Base-by-base conservation (phyloP, 2,888 invertebrate genomes). In the Lysandra coridon region DNA sequence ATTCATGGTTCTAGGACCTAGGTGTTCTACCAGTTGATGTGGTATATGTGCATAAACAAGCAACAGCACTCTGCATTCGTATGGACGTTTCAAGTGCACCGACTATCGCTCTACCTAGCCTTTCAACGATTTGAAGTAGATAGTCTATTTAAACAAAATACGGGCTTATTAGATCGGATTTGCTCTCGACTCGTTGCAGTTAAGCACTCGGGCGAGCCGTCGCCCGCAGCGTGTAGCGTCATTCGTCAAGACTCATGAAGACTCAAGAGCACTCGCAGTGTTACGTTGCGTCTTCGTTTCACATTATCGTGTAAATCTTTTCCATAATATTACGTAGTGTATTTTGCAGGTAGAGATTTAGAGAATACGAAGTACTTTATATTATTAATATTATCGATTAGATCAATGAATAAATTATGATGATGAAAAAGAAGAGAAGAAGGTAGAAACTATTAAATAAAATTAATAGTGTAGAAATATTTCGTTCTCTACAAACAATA, bases 11-110 rank as follows among this genome's bases (percentile, higher is more conserved):
- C 53, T 44, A 10, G 14, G 14, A 14, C 6, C 53, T 64, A 23
- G 64, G 30, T 30, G 33, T 12, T 69, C 33, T 69, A 10, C 23
- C 10, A 64, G 62, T 64, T 64, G 62, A 64, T 64, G 23, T 64
- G 62, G n/a, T 37, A 2, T 37, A 5, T 44, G 44, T 49, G 10
- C 49, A 49, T 49, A 10, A 44, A 49, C 49, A 57, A 64, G 23
- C 10, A 64, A 64, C 64, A 37, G 33, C 33, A 37, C 69, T 69
- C 64, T 17, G 33, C 33, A 37, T 37, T 69, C 69, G 69, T 69
- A 33, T 64, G 30, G 64, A 64, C 12, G 14, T 69, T 69, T 37
- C 69, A 30, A 64, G 64, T 64, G 64, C 30, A 30, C 88, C 86
- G 57, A 57, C 49, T 3, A 49, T 17, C 57, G 57, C 76, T 53